Base-by-base conservation (phyloP, 2,888 invertebrate genomes). In the Epinotia brunnichana region DNA sequence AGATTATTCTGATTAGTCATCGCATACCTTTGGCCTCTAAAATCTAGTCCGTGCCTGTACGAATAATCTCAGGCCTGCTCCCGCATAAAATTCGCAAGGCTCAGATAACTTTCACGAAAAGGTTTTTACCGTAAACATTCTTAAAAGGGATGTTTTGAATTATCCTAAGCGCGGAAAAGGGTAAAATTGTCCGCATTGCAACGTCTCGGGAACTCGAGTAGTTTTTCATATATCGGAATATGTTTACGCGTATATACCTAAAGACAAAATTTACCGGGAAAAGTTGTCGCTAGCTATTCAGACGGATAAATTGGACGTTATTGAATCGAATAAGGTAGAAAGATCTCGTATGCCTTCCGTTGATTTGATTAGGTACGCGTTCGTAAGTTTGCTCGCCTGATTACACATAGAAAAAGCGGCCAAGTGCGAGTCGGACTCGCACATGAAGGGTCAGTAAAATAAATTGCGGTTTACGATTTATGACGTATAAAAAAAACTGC, bases 401-500 rank as follows among this genome's bases (percentile, higher is more conserved):
- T 72, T 72, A 57, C 67, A 63, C 63, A 63, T 59, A 63, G 68
- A 63, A 63, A 48, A n/a, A n/a, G n/a, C n/a, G n/a, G n/a, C n/a
- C n/a, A n/a, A n/a, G n/a, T n/a, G n/a, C n/a, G n/a, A n/a, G n/a
- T n/a, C n/a, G n/a, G n/a, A n/a, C n/a, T n/a, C n/a, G n/a, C n/a
- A n/a, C n/a, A n/a, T n/a, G n/a, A n/a, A n/a, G n/a, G n/a, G n/a
- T n/a, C n/a, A n/a, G n/a, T n/a, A n/a, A n/a, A n/a, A n/a, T n/a
- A n/a, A n/a, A n/a, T n/a, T n/a, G n/a, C n/a, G n/a, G n/a, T n/a
- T n/a, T n/a, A n/a, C n/a, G n/a, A n/a, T n/a, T n/a, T n/a, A n/a
- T n/a, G n/a, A n/a, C n/a, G n/a, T n/a, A n/a, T n/a, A n/a, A n/a
- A n/a, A n/a, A n/a, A n/a, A n/a, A n/a, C n/a, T n/a, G n/a, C n/a